These are phyloP conservation scores for Pseudopleuronectes americanus DNA, from an alignment of 2,797 vertebrate genomes.

Conservation along the genomic window DNA sequence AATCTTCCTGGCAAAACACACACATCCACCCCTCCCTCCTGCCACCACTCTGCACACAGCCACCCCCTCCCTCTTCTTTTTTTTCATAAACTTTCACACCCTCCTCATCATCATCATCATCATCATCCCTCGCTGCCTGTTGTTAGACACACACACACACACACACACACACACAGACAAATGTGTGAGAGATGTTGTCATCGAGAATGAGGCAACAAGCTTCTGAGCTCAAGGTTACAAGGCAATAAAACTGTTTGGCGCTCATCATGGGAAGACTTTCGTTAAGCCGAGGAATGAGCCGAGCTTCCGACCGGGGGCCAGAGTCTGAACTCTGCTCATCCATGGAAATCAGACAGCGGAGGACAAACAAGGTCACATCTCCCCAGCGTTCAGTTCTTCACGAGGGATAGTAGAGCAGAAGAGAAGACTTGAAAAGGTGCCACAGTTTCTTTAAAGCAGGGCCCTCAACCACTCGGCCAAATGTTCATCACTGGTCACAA, in stretches of 20 bases:
- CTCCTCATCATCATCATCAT: slow-evolving; percentile 10
- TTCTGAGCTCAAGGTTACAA: slow-evolving; percentile 79
- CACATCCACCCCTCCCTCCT: slow-evolving; percentile 25
- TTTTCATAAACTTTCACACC: slow-evolving; percentile 28
- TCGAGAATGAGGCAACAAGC: slow-evolving; percentile 72
- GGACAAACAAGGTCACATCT: slow-evolving; percentile 78
- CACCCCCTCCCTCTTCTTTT: neutral
- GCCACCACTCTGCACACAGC: slow-evolving; percentile 29
- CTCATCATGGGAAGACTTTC: slow-evolving; percentile 77
- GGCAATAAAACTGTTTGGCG: slow-evolving; percentile 77
- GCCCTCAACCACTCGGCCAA: slow-evolving; percentile 73
- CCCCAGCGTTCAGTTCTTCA: slow-evolving; percentile 59
- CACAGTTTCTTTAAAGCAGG: slow-evolving; percentile 66
- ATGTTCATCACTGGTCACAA: slow-evolving; percentile 77
- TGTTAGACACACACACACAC: slow-evolving; percentile 6
- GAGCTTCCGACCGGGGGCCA: slow-evolving; percentile 61
- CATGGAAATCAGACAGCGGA: slow-evolving; percentile 65
- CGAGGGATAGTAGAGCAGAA: slow-evolving; percentile 71
- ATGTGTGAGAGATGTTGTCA: slow-evolving; percentile 66
- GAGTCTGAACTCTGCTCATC: slow-evolving; percentile 67
- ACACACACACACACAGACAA: slow-evolving; percentile 28
- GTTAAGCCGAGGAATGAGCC: slow-evolving; percentile 59
- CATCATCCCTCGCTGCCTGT: slow-evolving; percentile 16
- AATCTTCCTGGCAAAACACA: slow-evolving; percentile 2
- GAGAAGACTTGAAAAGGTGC: slow-evolving; percentile 73